Evolutionary conservation across 2,888 invertebrate genomes (phyloP).

Genomic region (Sarcophaga subvicina): DNA sequence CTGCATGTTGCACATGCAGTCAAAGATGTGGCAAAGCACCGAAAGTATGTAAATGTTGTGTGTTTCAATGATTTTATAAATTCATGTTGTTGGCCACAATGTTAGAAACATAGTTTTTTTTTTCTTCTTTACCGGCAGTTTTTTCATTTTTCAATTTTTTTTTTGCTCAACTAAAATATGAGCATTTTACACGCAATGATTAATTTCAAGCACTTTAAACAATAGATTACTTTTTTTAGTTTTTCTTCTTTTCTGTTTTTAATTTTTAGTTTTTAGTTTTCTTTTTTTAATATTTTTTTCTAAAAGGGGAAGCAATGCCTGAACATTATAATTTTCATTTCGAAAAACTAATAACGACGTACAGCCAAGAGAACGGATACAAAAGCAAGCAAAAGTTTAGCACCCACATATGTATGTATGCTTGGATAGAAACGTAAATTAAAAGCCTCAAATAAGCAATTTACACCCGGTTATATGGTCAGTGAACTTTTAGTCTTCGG

Average conservation of each 20-base stretch:
- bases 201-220: constrained; percentile 11
- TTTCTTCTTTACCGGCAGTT: background rate
- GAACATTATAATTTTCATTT: too few relatives aligned
- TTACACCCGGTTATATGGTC: constrained; percentile 27
- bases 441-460: background rate
- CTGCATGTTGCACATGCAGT: constrained; percentile 6
- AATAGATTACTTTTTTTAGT: background rate
- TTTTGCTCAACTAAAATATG: constrained; percentile 42
- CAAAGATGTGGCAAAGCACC: background rate
- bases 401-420: constrained; percentile 48
- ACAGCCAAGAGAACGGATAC: constrained; percentile 38
- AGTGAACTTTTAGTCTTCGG: constrained; percentile 46
- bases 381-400: constrained; percentile 60
- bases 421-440: background rate
- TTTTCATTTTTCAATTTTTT: background rate
- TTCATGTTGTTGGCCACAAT: background rate
- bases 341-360: too few relatives aligned
- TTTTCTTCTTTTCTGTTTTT: too few relatives aligned
- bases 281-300: too few relatives aligned
- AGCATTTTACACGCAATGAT: constrained; percentile 57
- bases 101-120: background rate
- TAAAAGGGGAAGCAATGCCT: too few relatives aligned
- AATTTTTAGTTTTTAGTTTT: too few relatives aligned
- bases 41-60: background rate
- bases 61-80: background rate